Percentiles rank a stretch among this genome's conserved stretches.
These are phyloP conservation scores for Anthopleura xanthogrammica DNA, from an alignment of 92 coral and sea anemone species.

Conservation along the genomic window DNA sequence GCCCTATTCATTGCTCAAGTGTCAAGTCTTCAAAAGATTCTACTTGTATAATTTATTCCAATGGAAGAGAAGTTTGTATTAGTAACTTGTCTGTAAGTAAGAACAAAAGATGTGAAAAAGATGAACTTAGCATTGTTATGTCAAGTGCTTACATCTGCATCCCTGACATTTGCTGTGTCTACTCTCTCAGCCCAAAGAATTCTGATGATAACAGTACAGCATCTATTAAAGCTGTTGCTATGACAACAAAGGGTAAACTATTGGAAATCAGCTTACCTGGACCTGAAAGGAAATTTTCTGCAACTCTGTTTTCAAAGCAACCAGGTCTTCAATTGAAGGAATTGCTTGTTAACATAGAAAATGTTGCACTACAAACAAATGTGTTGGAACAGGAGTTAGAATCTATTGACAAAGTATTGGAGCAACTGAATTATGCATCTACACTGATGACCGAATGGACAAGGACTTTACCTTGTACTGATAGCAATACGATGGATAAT, in stretches of 20 bases:
- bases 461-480: background rate
- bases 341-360: conserved; percentile 13
- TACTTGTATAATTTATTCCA: conserved; percentile 2
- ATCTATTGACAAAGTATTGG: conserved; percentile 6
- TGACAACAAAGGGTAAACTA: conserved; percentile 13
- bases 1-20: conserved; percentile 8
- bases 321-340: conserved; percentile 14
- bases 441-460: background rate
- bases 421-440: conserved; percentile 18
- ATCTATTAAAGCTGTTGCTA: background rate
- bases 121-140: background rate
- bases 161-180: background rate
- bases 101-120: background rate
- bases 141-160: background rate
- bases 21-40: background rate
- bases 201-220: background rate
- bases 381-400: conserved; percentile 10
- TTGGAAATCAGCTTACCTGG: conserved; percentile 5
- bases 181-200: background rate
- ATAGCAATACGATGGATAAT: background rate
- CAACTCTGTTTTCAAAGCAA: background rate
- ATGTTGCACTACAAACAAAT: conserved; percentile 15
- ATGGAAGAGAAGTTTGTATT: conserved; percentile 18
- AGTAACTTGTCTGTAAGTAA: background rate
- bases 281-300: background rate